Evolutionary conservation across 2,113 vertebrate genomes (phyloP).

Genomic region (Nettapus auritus): DNA sequence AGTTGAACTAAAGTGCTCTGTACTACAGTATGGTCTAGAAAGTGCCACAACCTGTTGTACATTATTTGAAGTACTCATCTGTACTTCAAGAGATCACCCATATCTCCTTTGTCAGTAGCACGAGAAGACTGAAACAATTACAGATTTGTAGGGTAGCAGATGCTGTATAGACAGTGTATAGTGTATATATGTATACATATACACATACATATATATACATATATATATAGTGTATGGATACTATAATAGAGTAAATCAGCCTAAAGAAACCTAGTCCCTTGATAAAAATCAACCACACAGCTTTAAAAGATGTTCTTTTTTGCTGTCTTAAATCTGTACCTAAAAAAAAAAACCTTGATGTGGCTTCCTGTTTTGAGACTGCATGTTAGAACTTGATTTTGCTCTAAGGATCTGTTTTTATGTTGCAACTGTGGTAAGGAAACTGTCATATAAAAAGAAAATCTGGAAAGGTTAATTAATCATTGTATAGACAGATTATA

Average conservation of each 20-base stretch:
- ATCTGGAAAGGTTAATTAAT: not conserved
- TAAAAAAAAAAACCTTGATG: not conserved
- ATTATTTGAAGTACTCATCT: not conserved
- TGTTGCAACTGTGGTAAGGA: not conserved
- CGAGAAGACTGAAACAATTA: not conserved
- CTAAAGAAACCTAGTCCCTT: not conserved
- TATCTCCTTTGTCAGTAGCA: not conserved
- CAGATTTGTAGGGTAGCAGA: not conserved
- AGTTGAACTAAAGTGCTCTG: not conserved
- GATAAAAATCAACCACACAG: not conserved
- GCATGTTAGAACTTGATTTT: not conserved
- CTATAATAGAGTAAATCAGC: not conserved
- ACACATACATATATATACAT: too few relatives aligned
- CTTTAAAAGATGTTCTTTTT: not conserved
- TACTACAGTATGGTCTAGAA: not conserved
- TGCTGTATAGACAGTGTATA: not conserved
- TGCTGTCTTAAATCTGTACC: not conserved
- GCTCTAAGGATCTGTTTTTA: not conserved
- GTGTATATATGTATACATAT: too few relatives aligned
- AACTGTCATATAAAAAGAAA: not conserved
- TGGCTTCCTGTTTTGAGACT: not conserved
- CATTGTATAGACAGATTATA: not conserved
- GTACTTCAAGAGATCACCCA: not conserved
- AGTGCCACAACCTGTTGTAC: not conserved
- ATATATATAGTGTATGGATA: not conserved